A percentile compares a stretch with the other conserved stretches of the same genome.
phyloP scores from a whole-genome alignment of 2,888 invertebrate species.

The Conistra vaccinii region DNA sequence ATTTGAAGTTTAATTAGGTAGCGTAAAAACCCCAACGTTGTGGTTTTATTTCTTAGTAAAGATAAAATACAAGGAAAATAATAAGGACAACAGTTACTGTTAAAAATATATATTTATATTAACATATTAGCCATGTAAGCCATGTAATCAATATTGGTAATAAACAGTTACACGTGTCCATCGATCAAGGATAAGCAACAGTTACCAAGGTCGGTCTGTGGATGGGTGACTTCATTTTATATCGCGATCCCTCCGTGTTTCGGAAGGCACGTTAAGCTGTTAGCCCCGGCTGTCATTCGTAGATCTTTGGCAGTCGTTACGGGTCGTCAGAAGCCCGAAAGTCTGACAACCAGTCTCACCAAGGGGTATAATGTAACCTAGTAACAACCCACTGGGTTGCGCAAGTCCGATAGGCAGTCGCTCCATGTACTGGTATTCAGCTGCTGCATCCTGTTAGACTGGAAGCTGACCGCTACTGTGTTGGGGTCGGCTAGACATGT shows the following conservation, averaged over 20 bases:
- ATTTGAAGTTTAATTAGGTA: constrained; percentile 13
- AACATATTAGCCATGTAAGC: neutral
- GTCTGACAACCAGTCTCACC: neutral
- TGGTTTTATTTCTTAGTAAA: neutral
- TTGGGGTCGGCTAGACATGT: no score
- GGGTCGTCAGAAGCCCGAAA: neutral
- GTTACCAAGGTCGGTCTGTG: neutral
- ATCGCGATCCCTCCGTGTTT: neutral
- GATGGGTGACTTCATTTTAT: neutral
- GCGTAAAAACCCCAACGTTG: neutral
- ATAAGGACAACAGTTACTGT: neutral
- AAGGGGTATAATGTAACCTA: neutral
- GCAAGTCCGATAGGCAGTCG: no score
- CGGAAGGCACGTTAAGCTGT: no score
- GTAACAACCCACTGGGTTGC: no score
- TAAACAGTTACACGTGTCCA: neutral
- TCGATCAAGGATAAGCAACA: neutral
- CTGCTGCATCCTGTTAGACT: neutral
- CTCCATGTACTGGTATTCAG: neutral
- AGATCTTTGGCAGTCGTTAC: neutral
- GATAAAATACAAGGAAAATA: constrained; percentile 21
- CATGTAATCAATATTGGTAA: neutral
- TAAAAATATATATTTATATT: neutral
- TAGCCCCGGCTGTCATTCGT: neutral
- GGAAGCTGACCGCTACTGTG: no score